Evolutionary conservation across 2,797 vertebrate genomes (phyloP), one percentile per base, ranked within the genome.

Genomic region (Decapterus maruadsi): DNA sequence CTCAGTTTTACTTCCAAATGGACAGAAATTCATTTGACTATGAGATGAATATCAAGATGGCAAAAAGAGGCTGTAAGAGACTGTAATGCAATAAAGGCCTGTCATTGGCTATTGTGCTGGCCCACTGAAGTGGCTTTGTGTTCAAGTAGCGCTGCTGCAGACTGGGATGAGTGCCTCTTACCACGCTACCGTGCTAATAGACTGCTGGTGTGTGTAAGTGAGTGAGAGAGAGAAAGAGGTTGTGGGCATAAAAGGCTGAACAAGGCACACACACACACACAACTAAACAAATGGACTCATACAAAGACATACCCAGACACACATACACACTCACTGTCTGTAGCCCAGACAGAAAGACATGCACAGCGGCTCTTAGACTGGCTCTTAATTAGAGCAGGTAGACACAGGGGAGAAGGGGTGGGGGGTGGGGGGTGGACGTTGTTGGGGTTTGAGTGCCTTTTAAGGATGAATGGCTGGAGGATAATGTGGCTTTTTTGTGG

Each of bases 341-440:
- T 31, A 71, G 46, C 43, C 48, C 68, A 84, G 77, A 81, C 81
- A 79, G 53, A 68, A 45, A 68, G 22, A 67, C 43, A 36, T 45
- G 26, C 53, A 36, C 43, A 54, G 53, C 20, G 22, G 42, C 57
- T 45, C 46, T 57, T 56, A 63, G 45, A 68, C 67, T 6, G 57
- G 26, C 67, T 85, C 60, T 77, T 74, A 68, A 77, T 84, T 75
- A 72, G 19, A 77, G 50, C 79, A 86, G 83, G 71, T 85, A 89
- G 77, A 84, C 77, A 48, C 51, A 70, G 64, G 53, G 76, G 77
- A 53, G 80, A 81, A 65, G 68, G 77, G 76, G 60, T 83, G 26
- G 31, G 31, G 31, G 31, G 71, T 13, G 42, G 53, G 71, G 20
- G 46, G 34, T 10, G 62, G 56, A 36, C 16, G 6, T 62, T 62